Conservation (phyloP, 2,113 vertebrate genomes). For the Phrynosoma blainvillii region DNA sequence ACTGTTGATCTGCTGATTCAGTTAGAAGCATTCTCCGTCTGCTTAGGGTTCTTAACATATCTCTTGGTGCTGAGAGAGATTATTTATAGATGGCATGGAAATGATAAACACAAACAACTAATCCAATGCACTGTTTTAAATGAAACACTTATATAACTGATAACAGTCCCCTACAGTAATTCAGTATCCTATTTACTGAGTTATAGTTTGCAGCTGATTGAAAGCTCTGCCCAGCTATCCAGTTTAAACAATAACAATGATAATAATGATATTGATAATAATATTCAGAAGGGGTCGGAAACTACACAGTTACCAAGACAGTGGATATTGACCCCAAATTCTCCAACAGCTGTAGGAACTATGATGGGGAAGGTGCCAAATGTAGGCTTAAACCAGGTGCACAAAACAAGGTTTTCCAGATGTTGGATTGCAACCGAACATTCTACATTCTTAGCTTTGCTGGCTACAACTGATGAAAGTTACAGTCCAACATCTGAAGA, state of each 20-base stretch:
- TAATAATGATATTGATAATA: too few species aligned
- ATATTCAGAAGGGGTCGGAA: background rate
- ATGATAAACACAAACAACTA: background rate
- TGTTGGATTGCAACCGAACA: too few species aligned
- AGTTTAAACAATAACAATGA: too few species aligned
- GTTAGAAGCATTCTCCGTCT: background rate
- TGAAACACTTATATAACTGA: background rate
- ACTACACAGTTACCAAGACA: background rate
- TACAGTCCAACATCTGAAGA: too few species aligned
- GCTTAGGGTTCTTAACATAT: background rate
- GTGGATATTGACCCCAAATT: background rate
- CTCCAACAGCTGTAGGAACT: background rate
- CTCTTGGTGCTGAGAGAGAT: background rate
- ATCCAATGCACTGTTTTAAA: background rate
- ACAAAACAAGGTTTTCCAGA: too few species aligned
- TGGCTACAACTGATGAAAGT: too few species aligned
- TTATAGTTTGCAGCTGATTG: too few species aligned
- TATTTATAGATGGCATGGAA: background rate
- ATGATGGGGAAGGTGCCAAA: background rate
- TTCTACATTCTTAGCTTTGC: too few species aligned
- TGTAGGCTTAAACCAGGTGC: too few species aligned
- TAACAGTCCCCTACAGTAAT: background rate
- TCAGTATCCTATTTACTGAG: background rate
- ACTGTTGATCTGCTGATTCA: background rate
- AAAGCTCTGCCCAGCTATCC: too few species aligned